Percentiles rank a stretch among this genome's conserved stretches.
Evolutionary conservation across 1,140 invertebrate species (phyloP).

Genomic region (Chymomyza costata): DNA sequence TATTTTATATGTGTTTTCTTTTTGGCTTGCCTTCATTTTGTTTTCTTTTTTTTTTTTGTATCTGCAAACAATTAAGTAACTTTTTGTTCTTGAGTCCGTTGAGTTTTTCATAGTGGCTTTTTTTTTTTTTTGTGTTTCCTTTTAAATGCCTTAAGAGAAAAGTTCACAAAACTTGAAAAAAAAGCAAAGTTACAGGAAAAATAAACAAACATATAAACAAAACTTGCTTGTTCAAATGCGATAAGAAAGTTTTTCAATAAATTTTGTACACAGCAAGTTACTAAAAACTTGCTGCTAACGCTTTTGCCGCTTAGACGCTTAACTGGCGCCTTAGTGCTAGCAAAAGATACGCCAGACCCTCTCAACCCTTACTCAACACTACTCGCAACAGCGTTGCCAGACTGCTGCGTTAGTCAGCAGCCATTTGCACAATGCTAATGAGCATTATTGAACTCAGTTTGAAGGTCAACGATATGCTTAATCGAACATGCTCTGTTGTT

Average conservation of each 20-base stretch:
- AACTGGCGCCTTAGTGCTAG: slow-evolving; percentile 40
- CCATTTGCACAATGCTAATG: slow-evolving; percentile 47
- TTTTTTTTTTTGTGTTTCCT: slow-evolving; percentile 7
- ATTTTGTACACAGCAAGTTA: slow-evolving; percentile 58
- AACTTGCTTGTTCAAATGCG: slow-evolving; percentile 55
- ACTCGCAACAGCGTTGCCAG: slow-evolving; percentile 9
- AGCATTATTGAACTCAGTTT: slow-evolving; percentile 34
- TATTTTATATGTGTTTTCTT: slow-evolving; percentile 18
- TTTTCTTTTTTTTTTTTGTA: slow-evolving; percentile 37
- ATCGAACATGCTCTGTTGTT: slow-evolving; percentile 9
- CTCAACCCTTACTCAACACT: not conserved
- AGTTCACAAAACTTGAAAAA: slow-evolving; percentile 58
- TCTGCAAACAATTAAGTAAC: slow-evolving; percentile 70
- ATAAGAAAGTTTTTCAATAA: slow-evolving; percentile 75
- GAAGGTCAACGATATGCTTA: too few relatives aligned
- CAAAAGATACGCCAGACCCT: not conserved
- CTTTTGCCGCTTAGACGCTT: slow-evolving; percentile 47
- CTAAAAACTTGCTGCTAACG: slow-evolving; percentile 53
- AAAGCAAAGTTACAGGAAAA: slow-evolving; percentile 12
- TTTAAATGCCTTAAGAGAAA: slow-evolving; percentile 29
- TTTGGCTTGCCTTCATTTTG: slow-evolving; percentile 9
- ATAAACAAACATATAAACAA: slow-evolving; percentile 35
- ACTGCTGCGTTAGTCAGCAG: too few relatives aligned
- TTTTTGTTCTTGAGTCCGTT: slow-evolving; percentile 11
- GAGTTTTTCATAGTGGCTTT: slow-evolving; percentile 14